phyloP scores from a whole-genome alignment of 2,113 vertebrate genomes.

The Chroicocephalus ridibundus region DNA sequence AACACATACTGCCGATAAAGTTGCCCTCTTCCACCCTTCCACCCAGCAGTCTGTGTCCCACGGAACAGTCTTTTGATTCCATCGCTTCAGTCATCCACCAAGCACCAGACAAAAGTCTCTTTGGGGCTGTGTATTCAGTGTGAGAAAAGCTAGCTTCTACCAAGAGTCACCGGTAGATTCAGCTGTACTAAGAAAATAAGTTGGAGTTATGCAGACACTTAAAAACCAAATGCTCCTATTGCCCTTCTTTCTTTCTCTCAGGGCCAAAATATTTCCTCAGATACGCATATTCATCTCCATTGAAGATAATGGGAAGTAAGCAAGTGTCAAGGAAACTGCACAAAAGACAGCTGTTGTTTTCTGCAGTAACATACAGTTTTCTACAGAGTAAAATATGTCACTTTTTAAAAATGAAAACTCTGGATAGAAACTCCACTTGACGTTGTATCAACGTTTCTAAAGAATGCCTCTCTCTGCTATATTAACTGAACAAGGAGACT shows the following conservation, averaged over 20 bases:
- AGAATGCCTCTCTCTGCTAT: not conserved
- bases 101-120: not conserved
- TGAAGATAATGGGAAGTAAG: not conserved
- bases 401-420: not conserved
- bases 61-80: not conserved
- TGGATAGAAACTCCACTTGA: not conserved
- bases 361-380: not conserved
- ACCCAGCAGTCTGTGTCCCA: not conserved
- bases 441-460: not conserved
- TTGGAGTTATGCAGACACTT: not conserved
- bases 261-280: slow-evolving; percentile 5
- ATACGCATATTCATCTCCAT: not conserved
- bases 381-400: not conserved
- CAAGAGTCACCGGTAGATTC: not conserved
- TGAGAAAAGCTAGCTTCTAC: not conserved
- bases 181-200: not conserved
- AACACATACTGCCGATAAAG: not conserved
- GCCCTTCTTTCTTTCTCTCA: not conserved
- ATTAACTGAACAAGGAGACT: not conserved
- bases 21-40: not conserved
- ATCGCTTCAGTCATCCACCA: not conserved
- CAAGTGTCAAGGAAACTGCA: not conserved
- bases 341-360: slow-evolving; percentile 32
- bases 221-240: not conserved
- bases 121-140: not conserved